Conservation (phyloP, 1,140 invertebrate species). For the Aculops lycopersici region DNA sequence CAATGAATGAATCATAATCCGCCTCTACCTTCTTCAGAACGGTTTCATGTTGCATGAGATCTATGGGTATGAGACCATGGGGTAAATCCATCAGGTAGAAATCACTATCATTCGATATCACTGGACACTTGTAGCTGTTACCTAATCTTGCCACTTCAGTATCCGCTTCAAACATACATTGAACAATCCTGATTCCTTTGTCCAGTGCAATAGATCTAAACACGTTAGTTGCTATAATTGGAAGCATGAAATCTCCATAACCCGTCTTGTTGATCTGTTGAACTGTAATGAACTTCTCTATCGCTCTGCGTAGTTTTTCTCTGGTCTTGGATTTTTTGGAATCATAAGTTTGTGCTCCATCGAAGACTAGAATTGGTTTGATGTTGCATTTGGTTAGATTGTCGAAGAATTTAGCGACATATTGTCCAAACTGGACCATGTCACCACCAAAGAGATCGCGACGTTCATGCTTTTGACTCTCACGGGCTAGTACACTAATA, state of each 20-base stretch:
- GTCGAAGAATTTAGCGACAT: neutral
- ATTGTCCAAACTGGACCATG: neutral
- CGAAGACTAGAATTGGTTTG: neutral
- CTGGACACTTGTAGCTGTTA: neutral
- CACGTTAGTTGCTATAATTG: neutral
- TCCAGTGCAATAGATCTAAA: neutral
- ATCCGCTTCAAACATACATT: neutral
- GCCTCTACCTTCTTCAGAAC: neutral
- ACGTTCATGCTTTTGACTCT: neutral
- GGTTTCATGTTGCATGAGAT: neutral
- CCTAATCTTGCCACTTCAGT: neutral
- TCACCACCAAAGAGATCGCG: neutral
- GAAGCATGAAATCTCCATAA: neutral
- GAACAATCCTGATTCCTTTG: neutral
- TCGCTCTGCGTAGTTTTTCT: neutral
- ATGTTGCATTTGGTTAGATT: neutral
- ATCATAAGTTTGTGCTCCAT: neutral
- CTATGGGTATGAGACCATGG: neutral
- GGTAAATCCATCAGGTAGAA: neutral
- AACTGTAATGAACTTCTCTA: neutral
- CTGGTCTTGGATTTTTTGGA: neutral
- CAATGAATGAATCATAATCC: neutral
- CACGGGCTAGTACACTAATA: neutral
- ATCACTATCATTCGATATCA: neutral
- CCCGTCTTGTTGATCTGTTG: neutral